Percentiles rank a stretch among this genome's conserved stretches.
These are phyloP conservation scores for Cercopithecus petaurista DNA, from an alignment of 2,797 vertebrate species.

Conservation along the genomic window DNA sequence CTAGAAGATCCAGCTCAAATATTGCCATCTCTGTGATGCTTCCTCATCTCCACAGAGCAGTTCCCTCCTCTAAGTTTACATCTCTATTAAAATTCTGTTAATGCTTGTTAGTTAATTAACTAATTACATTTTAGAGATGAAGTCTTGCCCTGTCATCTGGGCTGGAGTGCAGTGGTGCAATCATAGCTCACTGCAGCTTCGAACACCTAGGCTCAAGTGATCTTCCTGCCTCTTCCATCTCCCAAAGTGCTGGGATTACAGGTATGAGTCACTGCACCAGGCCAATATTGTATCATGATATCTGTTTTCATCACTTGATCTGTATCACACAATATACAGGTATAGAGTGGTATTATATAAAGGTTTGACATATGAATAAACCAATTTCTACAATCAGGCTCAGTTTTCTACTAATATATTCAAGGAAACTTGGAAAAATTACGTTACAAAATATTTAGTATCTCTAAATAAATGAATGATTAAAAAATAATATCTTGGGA, in stretches of 20 bases:
- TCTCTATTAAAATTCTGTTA: background rate
- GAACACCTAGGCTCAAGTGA: background rate
- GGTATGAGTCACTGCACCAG: background rate
- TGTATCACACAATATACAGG: background rate
- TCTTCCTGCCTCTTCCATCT: background rate
- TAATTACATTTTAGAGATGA: background rate
- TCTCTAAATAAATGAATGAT: conserved; percentile 1
- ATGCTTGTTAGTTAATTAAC: background rate
- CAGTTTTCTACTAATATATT: background rate
- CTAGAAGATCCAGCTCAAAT: conserved; percentile 14
- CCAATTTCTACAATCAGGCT: background rate
- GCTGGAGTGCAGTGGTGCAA: background rate
- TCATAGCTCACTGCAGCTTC: background rate
- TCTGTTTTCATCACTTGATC: background rate
- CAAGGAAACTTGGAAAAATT: conserved; percentile 30
- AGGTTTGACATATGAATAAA: background rate
- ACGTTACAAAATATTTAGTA: background rate
- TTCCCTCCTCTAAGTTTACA: background rate
- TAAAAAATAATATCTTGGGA: background rate
- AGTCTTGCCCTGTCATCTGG: background rate
- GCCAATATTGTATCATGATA: background rate
- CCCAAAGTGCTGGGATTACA: background rate
- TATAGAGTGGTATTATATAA: background rate
- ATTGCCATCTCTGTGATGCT: background rate
- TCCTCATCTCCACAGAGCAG: background rate